These are phyloP conservation scores for Orius laevigatus DNA, from an alignment of 1,140 invertebrate genomes.

Conservation along the genomic window DNA sequence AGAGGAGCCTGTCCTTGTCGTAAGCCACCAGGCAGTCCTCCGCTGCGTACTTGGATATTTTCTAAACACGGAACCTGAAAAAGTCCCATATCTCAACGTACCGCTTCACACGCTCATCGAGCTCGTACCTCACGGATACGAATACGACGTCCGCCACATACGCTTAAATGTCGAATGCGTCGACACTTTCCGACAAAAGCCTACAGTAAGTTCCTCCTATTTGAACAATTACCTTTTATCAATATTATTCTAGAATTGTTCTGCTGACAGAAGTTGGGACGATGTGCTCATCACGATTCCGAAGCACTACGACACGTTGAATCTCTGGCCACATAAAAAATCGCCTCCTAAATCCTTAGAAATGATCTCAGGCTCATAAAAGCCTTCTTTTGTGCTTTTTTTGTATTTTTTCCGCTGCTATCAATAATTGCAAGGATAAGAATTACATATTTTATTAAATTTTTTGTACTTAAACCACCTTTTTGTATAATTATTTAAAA, in stretches of 20 bases:
- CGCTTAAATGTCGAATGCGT: slow-evolving; percentile 70
- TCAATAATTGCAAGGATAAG: too few relatives aligned
- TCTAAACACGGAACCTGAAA: slow-evolving; percentile 63
- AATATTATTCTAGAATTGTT: slow-evolving; percentile 38
- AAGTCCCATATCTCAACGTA: slow-evolving; percentile 79
- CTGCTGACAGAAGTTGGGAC: slow-evolving; percentile 37
- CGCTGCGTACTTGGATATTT: slow-evolving; percentile 86
- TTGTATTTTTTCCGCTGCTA: too few relatives aligned
- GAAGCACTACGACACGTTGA: slow-evolving; percentile 40
- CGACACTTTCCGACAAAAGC: slow-evolving; percentile 59
- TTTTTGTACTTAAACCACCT: too few relatives aligned
- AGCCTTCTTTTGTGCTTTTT: too few relatives aligned
- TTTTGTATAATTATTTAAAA: too few relatives aligned
- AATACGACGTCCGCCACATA: slow-evolving; percentile 64
- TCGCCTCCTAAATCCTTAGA: too few relatives aligned
- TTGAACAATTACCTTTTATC: not conserved
- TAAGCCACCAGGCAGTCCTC: slow-evolving; percentile 81
- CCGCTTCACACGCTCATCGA: slow-evolving; percentile 84
- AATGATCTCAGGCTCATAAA: too few relatives aligned
- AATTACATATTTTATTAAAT: too few relatives aligned
- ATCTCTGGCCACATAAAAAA: not conserved
- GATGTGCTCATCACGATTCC: slow-evolving; percentile 53
- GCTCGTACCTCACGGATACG: slow-evolving; percentile 63
- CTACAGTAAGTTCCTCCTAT: slow-evolving; percentile 31
- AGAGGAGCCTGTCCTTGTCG: slow-evolving; percentile 69